phyloP scores from a whole-genome alignment of 2,797 vertebrate species.

The Cyclura pinguis region DNA sequence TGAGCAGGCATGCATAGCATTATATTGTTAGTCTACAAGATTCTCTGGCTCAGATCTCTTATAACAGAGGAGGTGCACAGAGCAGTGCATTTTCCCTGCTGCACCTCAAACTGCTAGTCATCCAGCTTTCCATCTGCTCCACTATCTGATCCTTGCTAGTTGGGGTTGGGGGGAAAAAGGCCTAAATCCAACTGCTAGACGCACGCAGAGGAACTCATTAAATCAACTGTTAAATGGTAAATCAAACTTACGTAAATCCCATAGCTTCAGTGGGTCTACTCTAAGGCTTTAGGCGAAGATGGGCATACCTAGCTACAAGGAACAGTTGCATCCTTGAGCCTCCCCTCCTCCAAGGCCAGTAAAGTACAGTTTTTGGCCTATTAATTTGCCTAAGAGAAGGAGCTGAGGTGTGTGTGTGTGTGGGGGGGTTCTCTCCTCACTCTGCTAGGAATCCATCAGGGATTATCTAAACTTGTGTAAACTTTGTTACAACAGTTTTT shows the following conservation, averaged over 20 bases:
- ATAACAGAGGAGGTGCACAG: neutral
- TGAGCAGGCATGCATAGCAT: neutral
- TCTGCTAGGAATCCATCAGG: neutral
- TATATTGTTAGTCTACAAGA: neutral
- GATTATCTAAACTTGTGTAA: neutral
- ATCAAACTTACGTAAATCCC: too few relatives aligned
- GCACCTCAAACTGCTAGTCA: neutral
- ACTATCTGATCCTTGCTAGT: neutral
- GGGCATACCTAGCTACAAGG: neutral
- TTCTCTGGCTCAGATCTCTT: neutral
- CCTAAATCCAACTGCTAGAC: too few relatives aligned
- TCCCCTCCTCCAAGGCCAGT: neutral
- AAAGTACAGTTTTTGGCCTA: neutral
- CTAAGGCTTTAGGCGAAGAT: neutral
- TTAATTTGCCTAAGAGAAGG: neutral
- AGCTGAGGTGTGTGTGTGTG: too few relatives aligned
- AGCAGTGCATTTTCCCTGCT: neutral
- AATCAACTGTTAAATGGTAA: too few relatives aligned
- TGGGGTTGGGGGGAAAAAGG: neutral
- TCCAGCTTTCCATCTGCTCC: neutral
- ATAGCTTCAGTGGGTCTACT: too few relatives aligned
- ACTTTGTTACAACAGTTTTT: neutral
- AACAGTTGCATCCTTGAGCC: neutral
- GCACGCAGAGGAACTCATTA: too few relatives aligned
- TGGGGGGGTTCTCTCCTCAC: too few relatives aligned